Percentiles rank a stretch among this genome's conserved stretches.
Conservation (phyloP, 2,113 vertebrate genomes). For the Zingel zingel region DNA sequence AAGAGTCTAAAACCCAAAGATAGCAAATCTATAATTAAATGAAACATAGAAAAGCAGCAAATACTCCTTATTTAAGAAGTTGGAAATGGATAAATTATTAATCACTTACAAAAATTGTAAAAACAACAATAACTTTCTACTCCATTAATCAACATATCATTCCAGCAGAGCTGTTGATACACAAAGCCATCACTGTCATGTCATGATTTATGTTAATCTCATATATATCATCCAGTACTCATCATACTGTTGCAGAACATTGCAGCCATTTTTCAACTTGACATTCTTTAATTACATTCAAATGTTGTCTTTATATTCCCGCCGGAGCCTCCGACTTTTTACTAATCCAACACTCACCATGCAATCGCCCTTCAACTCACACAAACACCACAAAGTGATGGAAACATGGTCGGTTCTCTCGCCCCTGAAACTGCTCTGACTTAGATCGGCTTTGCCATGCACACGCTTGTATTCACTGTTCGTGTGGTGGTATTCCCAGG, state of each 20-base stretch:
- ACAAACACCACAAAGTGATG: constrained; percentile 47
- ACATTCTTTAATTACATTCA: constrained; percentile 25
- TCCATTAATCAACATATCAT: neutral
- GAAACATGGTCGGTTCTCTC: constrained; percentile 75
- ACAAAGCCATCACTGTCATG: constrained; percentile 4
- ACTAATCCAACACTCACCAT: constrained; percentile 26
- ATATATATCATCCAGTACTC: neutral
- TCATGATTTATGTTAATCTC: constrained; percentile 31
- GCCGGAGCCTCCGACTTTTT: neutral
- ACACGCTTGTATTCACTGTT: constrained; percentile 55
- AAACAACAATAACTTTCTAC: neutral
- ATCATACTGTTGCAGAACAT: constrained; percentile 8
- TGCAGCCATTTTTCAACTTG: neutral
- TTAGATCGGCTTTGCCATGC: neutral
- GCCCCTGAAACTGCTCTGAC: neutral
- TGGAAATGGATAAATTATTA: neutral
- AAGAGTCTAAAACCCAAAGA: neutral
- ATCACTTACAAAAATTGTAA: neutral
- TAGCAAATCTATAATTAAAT: neutral
- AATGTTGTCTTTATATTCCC: constrained; percentile 20
- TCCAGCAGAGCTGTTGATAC: neutral
- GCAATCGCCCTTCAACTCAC: constrained; percentile 30
- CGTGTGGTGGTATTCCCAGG: constrained; percentile 70
- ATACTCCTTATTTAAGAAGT: neutral
- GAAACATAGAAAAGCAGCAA: neutral